Evolutionary conservation across 2,797 vertebrate genomes (phyloP).

Genomic region (Fistularia tabacaria): DNA sequence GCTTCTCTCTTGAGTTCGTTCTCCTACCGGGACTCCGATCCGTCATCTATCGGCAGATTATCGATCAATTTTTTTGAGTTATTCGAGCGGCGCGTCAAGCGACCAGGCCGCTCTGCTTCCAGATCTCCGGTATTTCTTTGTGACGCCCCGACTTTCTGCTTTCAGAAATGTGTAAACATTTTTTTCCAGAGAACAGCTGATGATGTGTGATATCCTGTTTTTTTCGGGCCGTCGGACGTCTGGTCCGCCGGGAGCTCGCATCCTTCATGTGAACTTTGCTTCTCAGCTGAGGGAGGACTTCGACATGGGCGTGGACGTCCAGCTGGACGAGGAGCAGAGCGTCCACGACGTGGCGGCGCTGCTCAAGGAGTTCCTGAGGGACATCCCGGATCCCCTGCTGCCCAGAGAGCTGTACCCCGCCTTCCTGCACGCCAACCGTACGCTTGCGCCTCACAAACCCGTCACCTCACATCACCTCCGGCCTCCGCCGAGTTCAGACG

Average conservation of each 20-base stretch:
- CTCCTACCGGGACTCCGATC: too few relatives aligned
- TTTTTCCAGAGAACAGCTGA: slow-evolving; percentile 10
- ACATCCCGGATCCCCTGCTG: slow-evolving; percentile 87
- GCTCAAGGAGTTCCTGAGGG: slow-evolving; percentile 88
- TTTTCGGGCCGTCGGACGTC: too few relatives aligned
- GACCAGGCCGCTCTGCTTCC: too few relatives aligned
- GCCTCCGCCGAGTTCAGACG: too few relatives aligned
- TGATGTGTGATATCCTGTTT: slow-evolving; percentile 49
- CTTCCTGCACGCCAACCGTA: slow-evolving; percentile 86
- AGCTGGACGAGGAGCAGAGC: slow-evolving; percentile 84
- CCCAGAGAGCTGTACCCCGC: slow-evolving; percentile 85
- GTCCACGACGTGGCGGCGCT: slow-evolving; percentile 90
- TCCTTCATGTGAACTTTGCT: not conserved
- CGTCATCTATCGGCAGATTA: too few relatives aligned
- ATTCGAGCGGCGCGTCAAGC: too few relatives aligned
- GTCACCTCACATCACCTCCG: too few relatives aligned
- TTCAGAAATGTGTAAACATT: slow-evolving; percentile 16
- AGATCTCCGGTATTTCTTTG: too few relatives aligned
- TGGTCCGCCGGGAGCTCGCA: not conserved
- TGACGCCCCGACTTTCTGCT: too few relatives aligned
- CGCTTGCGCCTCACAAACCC: slow-evolving; percentile 8
- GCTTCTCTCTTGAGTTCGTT: too few relatives aligned
- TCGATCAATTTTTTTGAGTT: too few relatives aligned
- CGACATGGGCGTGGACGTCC: slow-evolving; percentile 80
- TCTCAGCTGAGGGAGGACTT: slow-evolving; percentile 86